These are phyloP conservation scores for Zaprionus davidi DNA, from an alignment of 1,140 invertebrate species.

Conservation along the genomic window DNA sequence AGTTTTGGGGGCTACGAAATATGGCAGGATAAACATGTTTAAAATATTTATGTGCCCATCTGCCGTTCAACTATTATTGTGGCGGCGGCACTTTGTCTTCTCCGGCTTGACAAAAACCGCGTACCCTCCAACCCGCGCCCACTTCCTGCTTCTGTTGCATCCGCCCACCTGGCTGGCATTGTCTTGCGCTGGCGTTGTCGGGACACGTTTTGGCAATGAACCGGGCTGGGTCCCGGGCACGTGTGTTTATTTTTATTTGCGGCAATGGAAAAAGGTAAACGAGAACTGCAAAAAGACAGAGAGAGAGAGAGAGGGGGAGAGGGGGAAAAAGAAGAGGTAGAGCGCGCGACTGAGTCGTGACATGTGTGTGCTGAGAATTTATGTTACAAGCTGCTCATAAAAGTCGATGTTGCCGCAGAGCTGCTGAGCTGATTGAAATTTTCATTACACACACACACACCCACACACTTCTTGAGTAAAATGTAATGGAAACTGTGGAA, in stretches of 20 bases:
- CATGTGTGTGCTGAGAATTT: slow-evolving; percentile 50
- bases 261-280: slow-evolving; percentile 50
- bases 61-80: slow-evolving; percentile 62
- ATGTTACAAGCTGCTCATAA: slow-evolving; percentile 69
- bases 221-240: slow-evolving; percentile 53
- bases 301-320: slow-evolving; percentile 2
- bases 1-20: slow-evolving; percentile 30
- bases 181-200: slow-evolving; percentile 28
- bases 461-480: slow-evolving; percentile 24
- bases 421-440: slow-evolving; percentile 66
- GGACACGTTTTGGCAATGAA: slow-evolving; percentile 75
- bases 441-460: slow-evolving; percentile 34
- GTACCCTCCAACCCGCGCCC: neutral
- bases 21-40: slow-evolving; percentile 68
- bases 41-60: slow-evolving; percentile 67
- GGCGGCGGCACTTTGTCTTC: slow-evolving; percentile 67
- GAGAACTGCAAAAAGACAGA: neutral
- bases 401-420: slow-evolving; percentile 48
- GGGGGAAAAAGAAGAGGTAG: slow-evolving; percentile 10
- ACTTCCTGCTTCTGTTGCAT: neutral
- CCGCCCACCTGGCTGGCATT: slow-evolving; percentile 29
- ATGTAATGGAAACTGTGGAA: slow-evolving; percentile 40
- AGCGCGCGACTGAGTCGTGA: neutral
- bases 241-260: slow-evolving; percentile 76
- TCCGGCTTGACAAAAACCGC: slow-evolving; percentile 56